A percentile compares a stretch with the other conserved stretches of the same genome.
These are phyloP conservation scores for Siniperca scherzeri DNA, from an alignment of 2,797 vertebrate genomes.

Conservation along the genomic window DNA sequence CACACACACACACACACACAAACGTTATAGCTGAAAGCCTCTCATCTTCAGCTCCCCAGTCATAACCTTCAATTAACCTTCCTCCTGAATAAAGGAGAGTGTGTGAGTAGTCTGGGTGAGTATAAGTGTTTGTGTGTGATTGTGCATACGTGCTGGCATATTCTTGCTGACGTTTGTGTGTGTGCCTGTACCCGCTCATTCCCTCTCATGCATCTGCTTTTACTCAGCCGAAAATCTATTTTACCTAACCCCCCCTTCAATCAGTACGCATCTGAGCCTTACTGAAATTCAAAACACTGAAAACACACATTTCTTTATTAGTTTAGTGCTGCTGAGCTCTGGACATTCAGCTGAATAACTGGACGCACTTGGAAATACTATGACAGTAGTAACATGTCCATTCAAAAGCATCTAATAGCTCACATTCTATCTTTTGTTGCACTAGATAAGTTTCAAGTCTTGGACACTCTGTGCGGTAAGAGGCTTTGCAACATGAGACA, in stretches of 20 bases:
- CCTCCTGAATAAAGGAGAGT: slow-evolving; percentile 71
- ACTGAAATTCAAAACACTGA: slow-evolving; percentile 78
- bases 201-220: slow-evolving; percentile 73
- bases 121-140: slow-evolving; percentile 65
- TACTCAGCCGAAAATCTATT: slow-evolving; percentile 78
- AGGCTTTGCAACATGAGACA: background rate
- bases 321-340: slow-evolving; percentile 54
- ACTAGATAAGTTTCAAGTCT: background rate
- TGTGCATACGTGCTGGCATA: slow-evolving; percentile 58
- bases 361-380: slow-evolving; percentile 21
- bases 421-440: background rate
- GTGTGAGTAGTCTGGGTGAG: slow-evolving; percentile 61
- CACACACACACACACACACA: slow-evolving; percentile 44
- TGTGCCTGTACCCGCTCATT: slow-evolving; percentile 20
- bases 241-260: slow-evolving; percentile 47
- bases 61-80: slow-evolving; percentile 87
- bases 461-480: background rate
- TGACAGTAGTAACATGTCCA: slow-evolving; percentile 10
- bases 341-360: slow-evolving; percentile 45
- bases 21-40: slow-evolving; percentile 61
- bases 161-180: slow-evolving; percentile 49
- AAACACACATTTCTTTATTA: slow-evolving; percentile 76
- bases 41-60: slow-evolving; percentile 69
- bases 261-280: slow-evolving; percentile 60
- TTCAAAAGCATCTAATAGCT: background rate